phyloP scores from a whole-genome alignment of 92 coral and sea anemone genomes.

The Epizoanthus scotinus region DNA sequence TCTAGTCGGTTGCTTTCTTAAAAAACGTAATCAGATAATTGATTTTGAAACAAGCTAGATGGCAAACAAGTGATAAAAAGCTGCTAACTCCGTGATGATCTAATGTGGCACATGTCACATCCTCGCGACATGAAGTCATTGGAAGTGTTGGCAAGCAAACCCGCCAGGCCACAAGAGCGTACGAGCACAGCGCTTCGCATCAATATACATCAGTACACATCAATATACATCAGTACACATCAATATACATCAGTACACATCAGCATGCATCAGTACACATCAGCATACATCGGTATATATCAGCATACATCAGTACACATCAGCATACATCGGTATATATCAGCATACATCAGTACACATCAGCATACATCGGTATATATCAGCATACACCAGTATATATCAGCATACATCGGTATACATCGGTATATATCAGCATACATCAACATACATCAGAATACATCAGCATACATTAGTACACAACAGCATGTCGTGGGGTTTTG shows the following conservation, averaged over 20 bases:
- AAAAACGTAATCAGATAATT: background rate
- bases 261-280: too few species aligned
- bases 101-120: background rate
- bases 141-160: background rate
- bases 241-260: too few species aligned
- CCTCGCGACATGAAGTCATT: constrained; percentile 16
- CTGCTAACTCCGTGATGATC: background rate
- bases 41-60: background rate
- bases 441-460: background rate
- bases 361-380: background rate
- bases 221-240: too few species aligned
- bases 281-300: too few species aligned
- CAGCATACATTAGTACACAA: too few species aligned
- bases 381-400: too few species aligned
- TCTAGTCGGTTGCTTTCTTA: background rate
- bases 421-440: too few species aligned
- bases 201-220: background rate
- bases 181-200: background rate
- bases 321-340: background rate
- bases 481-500: too few species aligned
- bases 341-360: too few species aligned
- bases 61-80: background rate
- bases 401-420: background rate
- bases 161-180: background rate
- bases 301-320: too few species aligned